Conservation (phyloP, 2,888 invertebrate genomes). For the Gymnocheta viridis region DNA sequence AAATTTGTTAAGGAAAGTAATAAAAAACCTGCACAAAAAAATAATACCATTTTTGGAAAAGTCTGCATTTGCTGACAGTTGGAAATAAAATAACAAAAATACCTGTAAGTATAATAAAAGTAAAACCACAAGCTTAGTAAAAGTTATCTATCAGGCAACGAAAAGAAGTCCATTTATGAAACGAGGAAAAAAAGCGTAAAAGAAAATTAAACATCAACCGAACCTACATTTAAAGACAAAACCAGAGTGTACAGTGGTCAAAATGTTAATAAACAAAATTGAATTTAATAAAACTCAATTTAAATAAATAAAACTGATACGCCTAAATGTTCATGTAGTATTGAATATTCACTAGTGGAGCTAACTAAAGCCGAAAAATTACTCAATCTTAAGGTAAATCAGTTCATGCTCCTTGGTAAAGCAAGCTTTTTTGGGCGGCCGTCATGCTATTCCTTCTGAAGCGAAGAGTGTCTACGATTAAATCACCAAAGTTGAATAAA, state of each 20-base stretch:
- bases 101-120: slow-evolving; percentile 22
- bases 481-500: too few relatives aligned
- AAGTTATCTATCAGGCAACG: slow-evolving; percentile 57
- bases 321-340: too few relatives aligned
- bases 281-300: too few relatives aligned
- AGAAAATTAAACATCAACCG: slow-evolving; percentile 40
- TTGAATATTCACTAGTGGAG: too few relatives aligned
- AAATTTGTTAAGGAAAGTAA: slow-evolving; percentile 37
- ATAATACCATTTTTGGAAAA: slow-evolving; percentile 32
- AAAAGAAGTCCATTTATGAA: slow-evolving; percentile 57
- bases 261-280: neutral
- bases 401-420: too few relatives aligned
- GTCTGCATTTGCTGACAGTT: neutral
- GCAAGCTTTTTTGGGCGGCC: too few relatives aligned
- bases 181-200: slow-evolving; percentile 45
- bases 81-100: slow-evolving; percentile 3
- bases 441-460: too few relatives aligned
- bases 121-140: slow-evolving; percentile 60
- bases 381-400: too few relatives aligned
- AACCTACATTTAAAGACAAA: slow-evolving; percentile 25
- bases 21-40: neutral
- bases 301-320: too few relatives aligned
- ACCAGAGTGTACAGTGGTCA: slow-evolving; percentile 34
- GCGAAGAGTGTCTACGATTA: too few relatives aligned
- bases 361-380: too few relatives aligned